Percentiles rank a stretch among this genome's conserved stretches.
These are phyloP conservation scores for Halcyon senegalensis DNA, from an alignment of 2,113 vertebrate species.

Conservation along the genomic window DNA sequence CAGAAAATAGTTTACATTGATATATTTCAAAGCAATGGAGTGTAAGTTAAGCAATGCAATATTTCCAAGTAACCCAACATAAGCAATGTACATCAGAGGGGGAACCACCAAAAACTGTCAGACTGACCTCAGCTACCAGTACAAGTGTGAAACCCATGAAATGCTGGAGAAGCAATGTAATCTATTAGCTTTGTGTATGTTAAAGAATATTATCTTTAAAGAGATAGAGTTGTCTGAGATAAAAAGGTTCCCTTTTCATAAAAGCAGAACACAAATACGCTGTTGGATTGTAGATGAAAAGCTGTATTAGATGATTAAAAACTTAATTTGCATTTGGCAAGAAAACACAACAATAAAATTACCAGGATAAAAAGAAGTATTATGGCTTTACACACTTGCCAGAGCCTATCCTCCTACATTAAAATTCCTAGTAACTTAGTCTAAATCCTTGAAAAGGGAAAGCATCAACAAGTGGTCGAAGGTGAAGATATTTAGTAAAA, in stretches of 20 bases:
- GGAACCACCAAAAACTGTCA: not conserved
- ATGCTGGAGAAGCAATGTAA: not conserved
- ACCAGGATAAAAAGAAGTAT: not conserved
- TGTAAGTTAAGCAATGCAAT: not conserved
- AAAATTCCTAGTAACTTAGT: not conserved
- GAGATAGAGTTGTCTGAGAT: not conserved
- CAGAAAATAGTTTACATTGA: not conserved
- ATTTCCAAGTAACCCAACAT: accelerated
- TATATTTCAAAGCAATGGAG: not conserved
- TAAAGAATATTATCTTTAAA: not conserved
- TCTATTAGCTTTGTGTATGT: not conserved
- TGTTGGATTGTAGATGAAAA: not conserved
- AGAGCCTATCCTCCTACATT: not conserved
- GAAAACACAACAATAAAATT: conserved; percentile 1
- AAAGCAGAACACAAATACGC: not conserved
- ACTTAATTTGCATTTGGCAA: not conserved
- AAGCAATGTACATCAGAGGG: not conserved
- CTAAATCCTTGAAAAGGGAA: not conserved
- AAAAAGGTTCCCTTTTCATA: not conserved
- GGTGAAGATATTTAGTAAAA: not conserved
- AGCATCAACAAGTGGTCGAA: not conserved
- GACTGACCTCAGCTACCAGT: not conserved
- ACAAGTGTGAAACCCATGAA: not conserved
- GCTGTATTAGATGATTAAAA: not conserved
- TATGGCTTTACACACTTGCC: not conserved